Base-by-base conservation (phyloP, 2,888 invertebrate genomes). In the Nomada hirtipes region DNA sequence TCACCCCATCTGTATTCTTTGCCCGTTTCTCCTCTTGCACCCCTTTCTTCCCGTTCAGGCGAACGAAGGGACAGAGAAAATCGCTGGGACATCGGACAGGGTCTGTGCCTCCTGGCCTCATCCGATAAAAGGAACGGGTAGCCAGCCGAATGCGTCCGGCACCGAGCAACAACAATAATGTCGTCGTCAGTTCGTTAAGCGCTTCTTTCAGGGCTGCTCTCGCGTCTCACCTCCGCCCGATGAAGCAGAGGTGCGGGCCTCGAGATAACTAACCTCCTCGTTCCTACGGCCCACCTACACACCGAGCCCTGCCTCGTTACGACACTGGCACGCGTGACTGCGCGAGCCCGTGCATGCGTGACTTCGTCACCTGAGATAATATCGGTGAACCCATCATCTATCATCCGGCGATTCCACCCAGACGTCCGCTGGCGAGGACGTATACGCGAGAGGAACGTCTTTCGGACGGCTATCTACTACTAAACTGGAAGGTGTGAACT, bases 121-220 rank as follows among this genome's bases (percentile, higher is more conserved):
- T 91, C 88, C 91, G 91, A 92, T 91, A 92, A 92, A 92, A 90
- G 89, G 90, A 91, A 90, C 89, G 90, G 88, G 87, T 89, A 88
- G 87, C 87, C 87, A 79, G 84, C 76, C 86, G 86, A 88, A 89
- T 84, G 85, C 86, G 82, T 87, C 83, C 88, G 86, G 85, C 84
- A 83, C 81, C 82, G 79, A 84, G 88, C 86, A 89, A 86, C 89
- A 91, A 91, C 91, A 92, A 92, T 91, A 90, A 91, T 90, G 88
- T 90, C 90, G 89, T 90, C 88, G 91, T 89, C 88, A 90, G 91
- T 91, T 92, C 91, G 90, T 91, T 92, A 91, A 91, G 91, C 89
- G 86, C 85, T 89, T 91, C 89, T 90, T 90, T 90, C 90, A 88
- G 83, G 68, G 42, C 83, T 67, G 69, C 64, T 67, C 78, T 70